These are phyloP conservation scores for Andricus quercusramuli DNA, from an alignment of 2,888 invertebrate genomes.

Conservation along the genomic window DNA sequence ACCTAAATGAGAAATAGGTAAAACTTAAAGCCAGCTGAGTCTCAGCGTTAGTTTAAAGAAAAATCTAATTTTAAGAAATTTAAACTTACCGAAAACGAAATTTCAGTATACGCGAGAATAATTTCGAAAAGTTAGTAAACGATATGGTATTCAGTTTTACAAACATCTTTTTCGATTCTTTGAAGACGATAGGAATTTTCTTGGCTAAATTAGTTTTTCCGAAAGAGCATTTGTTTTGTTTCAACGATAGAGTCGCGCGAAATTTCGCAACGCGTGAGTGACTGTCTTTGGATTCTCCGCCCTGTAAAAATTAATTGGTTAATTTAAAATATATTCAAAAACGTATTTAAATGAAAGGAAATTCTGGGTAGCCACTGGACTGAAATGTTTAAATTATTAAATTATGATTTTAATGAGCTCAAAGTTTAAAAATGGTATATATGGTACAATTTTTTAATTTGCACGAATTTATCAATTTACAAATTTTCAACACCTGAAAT, in stretches of 20 bases:
- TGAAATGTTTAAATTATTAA: background rate
- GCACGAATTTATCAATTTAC: no score
- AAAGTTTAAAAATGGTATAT: no score
- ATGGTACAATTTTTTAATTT: no score
- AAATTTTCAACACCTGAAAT: no score
- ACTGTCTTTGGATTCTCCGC: conserved; percentile 89
- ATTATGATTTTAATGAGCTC: no score
- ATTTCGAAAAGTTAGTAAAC: background rate
- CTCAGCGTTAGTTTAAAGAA: conserved; percentile 40
- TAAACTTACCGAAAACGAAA: no score
- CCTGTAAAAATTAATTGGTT: conserved; percentile 80
- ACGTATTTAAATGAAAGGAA: background rate
- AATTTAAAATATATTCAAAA: background rate
- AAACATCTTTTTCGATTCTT: conserved; percentile 1
- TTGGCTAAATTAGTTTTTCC: conserved; percentile 15
- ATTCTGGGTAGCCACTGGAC: background rate
- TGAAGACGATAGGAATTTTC: background rate
- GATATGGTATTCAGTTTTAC: conserved; percentile 6
- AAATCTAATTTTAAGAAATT: background rate
- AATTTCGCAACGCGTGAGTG: conserved; percentile 89
- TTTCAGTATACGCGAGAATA: no score
- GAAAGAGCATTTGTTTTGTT: background rate
- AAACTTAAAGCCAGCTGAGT: background rate
- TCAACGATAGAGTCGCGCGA: conserved; percentile 93
- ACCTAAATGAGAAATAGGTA: conserved; percentile 16